Conservation (phyloP, 2,888 invertebrate species). For the Nycteola revayana region DNA sequence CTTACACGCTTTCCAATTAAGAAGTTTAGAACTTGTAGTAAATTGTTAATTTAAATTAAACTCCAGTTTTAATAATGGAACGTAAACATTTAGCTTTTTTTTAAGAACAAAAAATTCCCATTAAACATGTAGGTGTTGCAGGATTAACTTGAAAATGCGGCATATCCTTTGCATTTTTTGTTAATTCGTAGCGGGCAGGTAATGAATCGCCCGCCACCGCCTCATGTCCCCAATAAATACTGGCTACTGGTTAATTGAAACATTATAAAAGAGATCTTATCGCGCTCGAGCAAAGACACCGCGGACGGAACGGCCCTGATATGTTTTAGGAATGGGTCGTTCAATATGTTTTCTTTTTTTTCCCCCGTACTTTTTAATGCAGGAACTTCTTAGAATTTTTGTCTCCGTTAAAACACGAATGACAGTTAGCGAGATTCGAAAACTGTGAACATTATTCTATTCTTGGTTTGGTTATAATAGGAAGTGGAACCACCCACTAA, state of each 20-base stretch:
- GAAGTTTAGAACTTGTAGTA: slow-evolving; percentile 6
- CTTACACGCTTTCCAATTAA: slow-evolving; percentile 6
- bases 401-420: slow-evolving; percentile 30
- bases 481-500: slow-evolving; percentile 41
- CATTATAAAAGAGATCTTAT: slow-evolving; percentile 78
- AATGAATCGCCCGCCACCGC: slow-evolving; percentile 58
- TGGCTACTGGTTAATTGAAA: slow-evolving; percentile 81
- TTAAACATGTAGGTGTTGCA: slow-evolving; percentile 26
- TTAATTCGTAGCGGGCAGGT: slow-evolving; percentile 53
- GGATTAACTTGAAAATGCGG: slow-evolving; percentile 45
- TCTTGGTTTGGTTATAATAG: slow-evolving; percentile 1
- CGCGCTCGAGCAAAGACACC: slow-evolving; percentile 59
- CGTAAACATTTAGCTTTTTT: slow-evolving; percentile 16
- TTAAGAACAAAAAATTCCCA: slow-evolving; percentile 20
- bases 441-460: slow-evolving; percentile 10
- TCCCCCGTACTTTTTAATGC: slow-evolving; percentile 28
- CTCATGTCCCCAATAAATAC: slow-evolving; percentile 72
- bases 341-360: slow-evolving; percentile 41
- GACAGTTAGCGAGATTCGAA: slow-evolving; percentile 22
- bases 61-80: slow-evolving; percentile 6
- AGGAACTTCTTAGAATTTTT: slow-evolving; percentile 39
- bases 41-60: slow-evolving; percentile 7
- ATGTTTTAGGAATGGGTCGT: slow-evolving; percentile 54
- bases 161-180: slow-evolving; percentile 51
- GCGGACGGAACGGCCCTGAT: slow-evolving; percentile 46